phyloP scores from a whole-genome alignment of 92 coral and sea anemone genomes.

The Siderastrea siderea region DNA sequence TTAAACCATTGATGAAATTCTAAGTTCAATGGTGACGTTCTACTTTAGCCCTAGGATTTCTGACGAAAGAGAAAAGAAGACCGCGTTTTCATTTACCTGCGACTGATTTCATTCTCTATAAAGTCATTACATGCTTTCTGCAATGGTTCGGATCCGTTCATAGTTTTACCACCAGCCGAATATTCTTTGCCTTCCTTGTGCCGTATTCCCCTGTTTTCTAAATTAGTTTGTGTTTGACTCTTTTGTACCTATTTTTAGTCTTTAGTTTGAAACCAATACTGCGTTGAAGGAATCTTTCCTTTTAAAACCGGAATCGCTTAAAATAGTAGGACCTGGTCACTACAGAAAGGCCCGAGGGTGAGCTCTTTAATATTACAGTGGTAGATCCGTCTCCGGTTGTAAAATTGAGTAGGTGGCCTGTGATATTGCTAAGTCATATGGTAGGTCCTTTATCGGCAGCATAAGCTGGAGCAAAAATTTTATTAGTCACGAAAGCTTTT shows the following conservation, averaged over 20 bases:
- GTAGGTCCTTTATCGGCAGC: background rate
- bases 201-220: too few relatives aligned
- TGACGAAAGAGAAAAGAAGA: background rate
- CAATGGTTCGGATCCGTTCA: too few relatives aligned
- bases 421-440: background rate
- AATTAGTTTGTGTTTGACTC: too few relatives aligned
- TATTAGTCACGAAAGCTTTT: background rate
- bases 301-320: background rate
- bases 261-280: too few relatives aligned
- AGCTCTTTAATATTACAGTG: background rate
- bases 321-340: background rate
- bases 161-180: too few relatives aligned
- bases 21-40: background rate
- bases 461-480: background rate
- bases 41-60: background rate
- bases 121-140: too few relatives aligned
- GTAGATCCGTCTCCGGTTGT: background rate
- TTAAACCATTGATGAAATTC: background rate
- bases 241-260: too few relatives aligned
- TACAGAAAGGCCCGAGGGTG: background rate
- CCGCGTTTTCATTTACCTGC: too few relatives aligned
- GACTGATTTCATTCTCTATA: too few relatives aligned
- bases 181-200: too few relatives aligned
- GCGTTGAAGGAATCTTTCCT: too few relatives aligned
- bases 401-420: background rate